Percentiles rank a stretch among this genome's conserved stretches.
Evolutionary conservation across 1,140 invertebrate genomes (phyloP).

Genomic region (Zaprionus ornatus): DNA sequence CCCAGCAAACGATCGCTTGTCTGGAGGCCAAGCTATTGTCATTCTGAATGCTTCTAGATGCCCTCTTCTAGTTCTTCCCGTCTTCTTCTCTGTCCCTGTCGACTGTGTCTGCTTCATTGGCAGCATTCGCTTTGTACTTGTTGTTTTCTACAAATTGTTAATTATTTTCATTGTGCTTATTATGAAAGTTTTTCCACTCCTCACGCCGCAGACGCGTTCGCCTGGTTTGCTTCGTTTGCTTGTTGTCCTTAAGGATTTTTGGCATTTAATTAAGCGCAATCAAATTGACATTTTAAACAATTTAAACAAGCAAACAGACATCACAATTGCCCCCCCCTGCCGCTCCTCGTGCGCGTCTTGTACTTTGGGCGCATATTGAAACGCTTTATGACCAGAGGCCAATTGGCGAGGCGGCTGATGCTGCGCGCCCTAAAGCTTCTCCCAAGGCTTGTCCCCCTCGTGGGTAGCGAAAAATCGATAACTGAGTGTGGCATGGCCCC

Average conservation of each 20-base stretch:
- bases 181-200: constrained; percentile 58
- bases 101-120: constrained; percentile 48
- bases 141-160: constrained; percentile 74
- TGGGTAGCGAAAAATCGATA: constrained; percentile 65
- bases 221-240: constrained; percentile 1
- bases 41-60: constrained; percentile 3
- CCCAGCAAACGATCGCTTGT: background rate
- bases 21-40: constrained; percentile 19
- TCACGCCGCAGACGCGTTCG: background rate
- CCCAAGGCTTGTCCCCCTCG: constrained; percentile 10
- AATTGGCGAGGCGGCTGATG: constrained; percentile 50
- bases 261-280: constrained; percentile 81
- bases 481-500: constrained; percentile 16
- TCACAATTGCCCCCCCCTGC: constrained; percentile 14
- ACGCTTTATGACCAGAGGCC: constrained; percentile 77
- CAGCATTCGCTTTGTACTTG: constrained; percentile 60
- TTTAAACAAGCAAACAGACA: constrained; percentile 75
- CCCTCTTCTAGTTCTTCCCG: constrained; percentile 36
- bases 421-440: constrained; percentile 19
- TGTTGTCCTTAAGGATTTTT: constrained; percentile 75
- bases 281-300: constrained; percentile 82
- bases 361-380: constrained; percentile 71
- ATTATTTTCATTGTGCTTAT: constrained; percentile 78
- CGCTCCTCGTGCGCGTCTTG: background rate
- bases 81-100: background rate